phyloP scores from a whole-genome alignment of 2,113 vertebrate genomes.

The Spea multiplicata region DNA sequence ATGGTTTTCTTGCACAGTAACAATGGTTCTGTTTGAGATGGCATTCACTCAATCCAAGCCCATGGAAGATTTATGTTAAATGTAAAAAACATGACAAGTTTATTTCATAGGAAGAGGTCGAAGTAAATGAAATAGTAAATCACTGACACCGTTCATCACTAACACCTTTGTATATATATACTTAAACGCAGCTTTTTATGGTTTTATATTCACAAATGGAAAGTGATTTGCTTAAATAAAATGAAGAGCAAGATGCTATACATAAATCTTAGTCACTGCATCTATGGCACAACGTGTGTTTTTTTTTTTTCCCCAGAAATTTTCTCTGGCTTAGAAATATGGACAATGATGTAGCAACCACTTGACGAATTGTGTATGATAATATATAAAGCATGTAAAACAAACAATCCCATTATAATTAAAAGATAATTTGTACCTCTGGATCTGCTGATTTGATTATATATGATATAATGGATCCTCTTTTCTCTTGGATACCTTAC shows the following conservation, averaged over 20 bases:
- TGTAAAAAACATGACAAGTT: slow-evolving; percentile 30
- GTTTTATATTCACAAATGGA: slow-evolving; percentile 22
- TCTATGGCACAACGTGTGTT: background rate
- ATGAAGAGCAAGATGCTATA: background rate
- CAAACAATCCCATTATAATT: too few species aligned
- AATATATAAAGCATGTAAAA: too few species aligned
- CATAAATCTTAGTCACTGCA: background rate
- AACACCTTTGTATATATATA: slow-evolving; percentile 22
- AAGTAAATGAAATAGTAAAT: slow-evolving; percentile 43
- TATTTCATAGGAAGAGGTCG: slow-evolving; percentile 35
- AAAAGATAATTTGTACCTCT: too few species aligned
- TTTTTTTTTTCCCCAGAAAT: too few species aligned
- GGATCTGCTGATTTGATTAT: too few species aligned
- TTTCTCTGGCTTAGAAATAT: too few species aligned
- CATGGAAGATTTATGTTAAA: slow-evolving; percentile 30
- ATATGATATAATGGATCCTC: too few species aligned
- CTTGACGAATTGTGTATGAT: too few species aligned
- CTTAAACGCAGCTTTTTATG: slow-evolving; percentile 4
- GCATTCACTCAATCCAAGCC: background rate
- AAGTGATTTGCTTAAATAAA: slow-evolving; percentile 26
- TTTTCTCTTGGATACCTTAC: too few species aligned
- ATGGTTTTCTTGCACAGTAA: too few species aligned
- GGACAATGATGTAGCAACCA: too few species aligned
- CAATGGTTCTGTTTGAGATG: too few species aligned
- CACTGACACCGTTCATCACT: slow-evolving; percentile 19